Evolutionary conservation across 2,113 vertebrate species (phyloP).

Genomic region (Melozone crissalis): DNA sequence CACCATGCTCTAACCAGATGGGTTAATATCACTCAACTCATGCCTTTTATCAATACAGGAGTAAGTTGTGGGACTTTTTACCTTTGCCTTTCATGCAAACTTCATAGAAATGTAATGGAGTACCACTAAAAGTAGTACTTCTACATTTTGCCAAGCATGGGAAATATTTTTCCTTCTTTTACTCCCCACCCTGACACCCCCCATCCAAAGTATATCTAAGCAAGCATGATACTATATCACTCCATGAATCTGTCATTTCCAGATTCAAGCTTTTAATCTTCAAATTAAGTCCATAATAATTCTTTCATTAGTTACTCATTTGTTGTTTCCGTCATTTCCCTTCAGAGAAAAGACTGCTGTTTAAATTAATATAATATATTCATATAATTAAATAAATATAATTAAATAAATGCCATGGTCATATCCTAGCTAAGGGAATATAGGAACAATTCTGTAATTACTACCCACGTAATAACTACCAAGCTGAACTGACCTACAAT

Average conservation of each 20-base stretch:
- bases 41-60: background rate
- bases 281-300: background rate
- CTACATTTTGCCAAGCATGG: background rate
- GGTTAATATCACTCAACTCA: background rate
- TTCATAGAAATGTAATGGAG: background rate
- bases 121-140: background rate
- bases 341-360: background rate
- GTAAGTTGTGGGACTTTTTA: background rate
- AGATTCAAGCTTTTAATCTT: background rate
- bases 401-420: background rate
- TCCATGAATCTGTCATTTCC: background rate
- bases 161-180: background rate
- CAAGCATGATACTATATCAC: background rate
- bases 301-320: background rate
- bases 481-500: background rate
- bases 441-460: background rate
- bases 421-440: background rate
- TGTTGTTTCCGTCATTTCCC: background rate
- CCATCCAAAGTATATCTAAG: background rate
- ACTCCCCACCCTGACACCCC: rapidly evolving
- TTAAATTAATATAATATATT: background rate
- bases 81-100: background rate
- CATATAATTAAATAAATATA: background rate
- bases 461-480: background rate
- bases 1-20: background rate